Evolutionary conservation across 2,797 vertebrate genomes (phyloP).

Genomic region (Trematomus bernacchii): DNA sequence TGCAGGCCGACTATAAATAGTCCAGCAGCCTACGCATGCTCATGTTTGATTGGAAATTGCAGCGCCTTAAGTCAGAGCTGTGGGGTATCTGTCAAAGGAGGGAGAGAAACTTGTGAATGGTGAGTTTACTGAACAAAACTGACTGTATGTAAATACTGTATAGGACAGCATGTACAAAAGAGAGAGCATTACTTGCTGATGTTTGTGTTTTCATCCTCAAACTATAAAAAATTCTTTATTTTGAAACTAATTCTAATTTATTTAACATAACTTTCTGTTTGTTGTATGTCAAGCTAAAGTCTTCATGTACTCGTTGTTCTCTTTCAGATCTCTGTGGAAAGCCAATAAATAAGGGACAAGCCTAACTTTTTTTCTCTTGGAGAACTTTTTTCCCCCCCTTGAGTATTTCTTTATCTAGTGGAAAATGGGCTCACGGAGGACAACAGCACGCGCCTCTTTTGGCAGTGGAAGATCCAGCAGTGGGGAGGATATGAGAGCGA

Average conservation of each 20-base stretch:
- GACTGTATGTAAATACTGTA: not conserved
- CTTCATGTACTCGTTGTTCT: constrained; percentile 19
- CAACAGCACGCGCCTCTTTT: constrained; percentile 71
- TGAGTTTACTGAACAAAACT: constrained; percentile 66
- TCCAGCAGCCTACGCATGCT: constrained; percentile 80
- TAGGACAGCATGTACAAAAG: not conserved
- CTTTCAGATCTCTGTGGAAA: constrained; percentile 41
- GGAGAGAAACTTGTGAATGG: constrained; percentile 73
- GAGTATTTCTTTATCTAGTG: constrained; percentile 20
- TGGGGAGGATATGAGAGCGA: constrained; percentile 82
- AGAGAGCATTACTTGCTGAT: constrained; percentile 11
- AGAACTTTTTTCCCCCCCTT: constrained; percentile 8
- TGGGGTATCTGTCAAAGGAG: constrained; percentile 73
- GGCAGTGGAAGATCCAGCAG: constrained; percentile 79
- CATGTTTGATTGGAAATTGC: constrained; percentile 88
- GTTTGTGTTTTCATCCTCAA: constrained; percentile 1
- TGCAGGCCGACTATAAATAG: constrained; percentile 88
- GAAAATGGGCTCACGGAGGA: constrained; percentile 86
- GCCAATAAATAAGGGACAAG: constrained; percentile 1
- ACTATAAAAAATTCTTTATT: no score
- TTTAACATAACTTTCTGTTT: not conserved
- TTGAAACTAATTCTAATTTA: not conserved
- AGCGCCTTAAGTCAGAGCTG: constrained; percentile 77
- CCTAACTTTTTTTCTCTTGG: constrained; percentile 5
- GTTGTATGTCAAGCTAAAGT: not conserved